These are phyloP conservation scores for Enteromius anoplus DNA, from an alignment of 2,797 vertebrate genomes.

Conservation along the genomic window DNA sequence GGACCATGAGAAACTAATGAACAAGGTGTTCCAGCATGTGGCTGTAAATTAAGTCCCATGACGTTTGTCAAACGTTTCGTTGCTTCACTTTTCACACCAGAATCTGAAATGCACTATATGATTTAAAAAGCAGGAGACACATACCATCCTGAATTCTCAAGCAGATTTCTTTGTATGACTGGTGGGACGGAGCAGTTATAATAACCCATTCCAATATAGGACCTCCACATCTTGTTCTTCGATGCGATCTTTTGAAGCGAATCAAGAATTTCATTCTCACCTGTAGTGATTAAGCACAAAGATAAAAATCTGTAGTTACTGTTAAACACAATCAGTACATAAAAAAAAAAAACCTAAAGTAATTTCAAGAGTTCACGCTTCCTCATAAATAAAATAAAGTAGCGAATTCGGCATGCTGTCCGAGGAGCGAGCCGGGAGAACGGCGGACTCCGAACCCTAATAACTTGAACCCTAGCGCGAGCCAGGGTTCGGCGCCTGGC, in stretches of 20 bases:
- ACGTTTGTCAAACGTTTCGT: neutral
- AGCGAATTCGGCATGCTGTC: too few relatives aligned
- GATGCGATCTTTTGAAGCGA: conserved; percentile 86
- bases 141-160: conserved; percentile 98
- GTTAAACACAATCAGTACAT: neutral
- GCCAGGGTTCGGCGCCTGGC: too few relatives aligned
- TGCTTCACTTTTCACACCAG: neutral
- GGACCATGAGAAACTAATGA: conserved; percentile 1
- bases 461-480: too few relatives aligned
- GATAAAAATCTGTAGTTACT: neutral
- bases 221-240: conserved; percentile 94
- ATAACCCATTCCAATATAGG: conserved; percentile 98
- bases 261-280: conserved; percentile 94
- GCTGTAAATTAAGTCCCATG: neutral
- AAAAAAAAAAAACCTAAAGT: neutral
- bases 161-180: conserved; percentile 88
- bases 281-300: conserved; percentile 71
- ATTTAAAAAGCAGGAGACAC: conserved; percentile 48
- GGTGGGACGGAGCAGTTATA: conserved; percentile 95
- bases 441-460: too few relatives aligned
- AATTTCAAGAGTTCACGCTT: too few relatives aligned
- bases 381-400: too few relatives aligned
- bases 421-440: too few relatives aligned
- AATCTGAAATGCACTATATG: neutral
- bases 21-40: neutral